Evolutionary conservation across 1,140 invertebrate species (phyloP), one percentile per base, ranked within the genome.

Genomic region (Himalopsyche phryganea): DNA sequence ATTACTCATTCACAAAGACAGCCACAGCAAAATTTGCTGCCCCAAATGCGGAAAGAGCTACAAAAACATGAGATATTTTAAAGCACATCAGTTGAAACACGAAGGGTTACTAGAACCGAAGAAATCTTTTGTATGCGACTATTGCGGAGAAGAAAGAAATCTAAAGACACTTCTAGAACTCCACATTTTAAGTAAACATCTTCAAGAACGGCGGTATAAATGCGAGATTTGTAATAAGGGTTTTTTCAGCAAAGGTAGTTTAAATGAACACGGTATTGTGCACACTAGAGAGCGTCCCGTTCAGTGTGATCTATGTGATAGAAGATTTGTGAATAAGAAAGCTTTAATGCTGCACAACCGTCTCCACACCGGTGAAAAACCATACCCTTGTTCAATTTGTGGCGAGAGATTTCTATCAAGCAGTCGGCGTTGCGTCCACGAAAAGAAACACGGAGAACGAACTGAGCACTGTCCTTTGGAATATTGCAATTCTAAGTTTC

Each of bases 321-420:
- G 66, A 9, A 71, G 71, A 57, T 65, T 78, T 11, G 72, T 76
- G 1, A 73, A 71, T 45, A 73, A 72, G 60, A 76, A 75, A 70
- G 76, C 76, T 0, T 68, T 69, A 1, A 67, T 77, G 1, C 72
- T 76, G 51, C 76, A 78, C 51, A 70, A 71, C 54, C 66, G 76
- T 32, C 48, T 74, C 17, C 85, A 94, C 65, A 93, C 90, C 0
- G 91, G 87, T 0, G 86, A 89, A 61, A 86, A 84, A 63, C 88
- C 87, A 0, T 90, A 86, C 55, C 80, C 83, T 1, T 92, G 90
- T 66, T 80, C 83, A 50, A 80, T 85, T 35, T 88, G 85, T 65
- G 82, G 85, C 0, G 80, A 81, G 52, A 64, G 65, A n/a, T 78
- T 78, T 51, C 68, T 76, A n/a, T 76, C 75, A 1, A 67, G 72